These are phyloP conservation scores for Uloborus diversus DNA, from an alignment of 1,140 invertebrate species.

Conservation along the genomic window DNA sequence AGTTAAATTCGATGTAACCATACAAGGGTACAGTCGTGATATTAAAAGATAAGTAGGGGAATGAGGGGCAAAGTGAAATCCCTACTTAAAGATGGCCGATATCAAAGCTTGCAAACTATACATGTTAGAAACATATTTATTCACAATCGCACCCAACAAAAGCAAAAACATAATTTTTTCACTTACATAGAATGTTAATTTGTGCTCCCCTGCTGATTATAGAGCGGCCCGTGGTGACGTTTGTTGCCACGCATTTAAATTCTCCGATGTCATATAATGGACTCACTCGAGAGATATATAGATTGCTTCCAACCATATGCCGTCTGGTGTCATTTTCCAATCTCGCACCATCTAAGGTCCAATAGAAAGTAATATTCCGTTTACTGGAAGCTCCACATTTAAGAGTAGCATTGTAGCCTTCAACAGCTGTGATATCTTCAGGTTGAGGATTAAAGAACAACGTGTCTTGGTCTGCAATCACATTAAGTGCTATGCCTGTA, in stretches of 20 bases:
- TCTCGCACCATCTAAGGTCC: conserved; percentile 70
- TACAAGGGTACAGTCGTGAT: no score
- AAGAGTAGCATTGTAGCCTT: conserved; percentile 69
- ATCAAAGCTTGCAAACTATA: no score
- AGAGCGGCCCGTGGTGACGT: conserved; percentile 70
- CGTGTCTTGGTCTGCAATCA: conserved; percentile 66
- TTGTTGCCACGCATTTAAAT: conserved; percentile 73
- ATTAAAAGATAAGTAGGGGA: no score
- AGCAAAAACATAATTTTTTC: no score
- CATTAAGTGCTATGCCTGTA: background rate
- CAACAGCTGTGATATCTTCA: conserved; percentile 65
- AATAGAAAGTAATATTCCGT: conserved; percentile 70
- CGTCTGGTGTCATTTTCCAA: conserved; percentile 71
- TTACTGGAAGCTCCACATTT: conserved; percentile 71
- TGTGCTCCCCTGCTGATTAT: conserved; percentile 71
- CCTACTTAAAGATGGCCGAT: no score
- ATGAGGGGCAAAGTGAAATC: no score
- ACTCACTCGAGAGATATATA: conserved; percentile 71
- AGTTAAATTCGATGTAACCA: no score
- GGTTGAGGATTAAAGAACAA: conserved; percentile 72
- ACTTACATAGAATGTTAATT: conserved; percentile 75
- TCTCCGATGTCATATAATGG: conserved; percentile 71
- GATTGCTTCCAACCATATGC: conserved; percentile 70
- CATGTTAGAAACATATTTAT: no score
- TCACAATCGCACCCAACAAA: no score